These are phyloP conservation scores for Rhinoraja longicauda DNA, from an alignment of 2,797 vertebrate species.

Conservation along the genomic window DNA sequence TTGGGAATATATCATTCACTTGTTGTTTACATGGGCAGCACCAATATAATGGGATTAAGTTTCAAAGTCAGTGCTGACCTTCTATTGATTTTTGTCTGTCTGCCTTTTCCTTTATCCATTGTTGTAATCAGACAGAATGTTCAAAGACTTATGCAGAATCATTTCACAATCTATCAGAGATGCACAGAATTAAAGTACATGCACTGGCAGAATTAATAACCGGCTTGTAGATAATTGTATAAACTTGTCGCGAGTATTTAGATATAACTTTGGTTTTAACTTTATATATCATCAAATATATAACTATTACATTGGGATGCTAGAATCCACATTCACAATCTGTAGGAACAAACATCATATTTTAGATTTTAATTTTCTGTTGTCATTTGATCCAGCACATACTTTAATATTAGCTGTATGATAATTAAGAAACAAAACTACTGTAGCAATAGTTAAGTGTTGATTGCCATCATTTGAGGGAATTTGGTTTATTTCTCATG, in stretches of 20 bases:
- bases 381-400: neutral
- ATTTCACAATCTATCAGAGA: neutral
- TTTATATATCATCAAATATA: neutral
- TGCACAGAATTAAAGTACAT: neutral
- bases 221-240: neutral
- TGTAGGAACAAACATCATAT: neutral
- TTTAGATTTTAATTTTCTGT: neutral
- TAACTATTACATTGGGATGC: neutral
- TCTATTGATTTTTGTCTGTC: conserved; percentile 57
- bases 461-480: neutral
- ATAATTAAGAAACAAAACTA: neutral
- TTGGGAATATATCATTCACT: conserved; percentile 45
- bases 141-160: neutral
- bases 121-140: conserved; percentile 51
- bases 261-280: neutral
- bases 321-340: neutral
- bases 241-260: neutral
- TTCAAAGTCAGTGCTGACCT: conserved; percentile 53
- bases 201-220: neutral
- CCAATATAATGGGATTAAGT: conserved; percentile 52
- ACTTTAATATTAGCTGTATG: neutral
- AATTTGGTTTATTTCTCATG: neutral
- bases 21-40: conserved; percentile 51
- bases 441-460: neutral
- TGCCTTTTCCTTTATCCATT: conserved; percentile 53